phyloP scores from a whole-genome alignment of 2,797 vertebrate genomes.

The Malacoraja senta region DNA sequence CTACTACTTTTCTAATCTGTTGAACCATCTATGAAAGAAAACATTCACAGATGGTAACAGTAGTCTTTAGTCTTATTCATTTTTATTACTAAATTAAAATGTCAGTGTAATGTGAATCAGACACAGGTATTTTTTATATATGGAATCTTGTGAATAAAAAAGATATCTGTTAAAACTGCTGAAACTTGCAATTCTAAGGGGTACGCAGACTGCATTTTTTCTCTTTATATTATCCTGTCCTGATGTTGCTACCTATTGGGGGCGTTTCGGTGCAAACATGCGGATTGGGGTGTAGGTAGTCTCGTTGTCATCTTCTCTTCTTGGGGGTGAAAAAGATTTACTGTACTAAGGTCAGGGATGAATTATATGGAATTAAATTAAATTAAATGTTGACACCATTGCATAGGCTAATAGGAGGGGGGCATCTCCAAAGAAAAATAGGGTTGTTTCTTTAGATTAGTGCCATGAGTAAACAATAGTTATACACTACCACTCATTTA shows the following conservation, averaged over 20 bases:
- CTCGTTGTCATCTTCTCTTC: too few species aligned
- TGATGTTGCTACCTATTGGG: too few species aligned
- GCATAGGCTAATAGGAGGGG: not conserved
- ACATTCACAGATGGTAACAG: constrained; percentile 41
- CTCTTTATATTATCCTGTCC: not conserved
- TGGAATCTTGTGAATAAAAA: constrained; percentile 19
- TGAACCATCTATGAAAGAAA: constrained; percentile 42
- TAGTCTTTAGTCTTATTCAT: not conserved
- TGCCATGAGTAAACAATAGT: not conserved
- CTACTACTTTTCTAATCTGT: constrained; percentile 37
- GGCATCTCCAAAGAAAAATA: not conserved
- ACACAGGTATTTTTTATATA: not conserved
- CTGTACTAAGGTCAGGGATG: not conserved
- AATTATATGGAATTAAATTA: not conserved
- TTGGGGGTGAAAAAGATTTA: not conserved
- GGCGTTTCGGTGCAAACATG: too few species aligned
- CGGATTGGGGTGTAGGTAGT: too few species aligned
- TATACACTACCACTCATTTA: not conserved
- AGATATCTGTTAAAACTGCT: not conserved
- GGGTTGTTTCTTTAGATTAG: not conserved
- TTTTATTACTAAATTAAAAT: not conserved
- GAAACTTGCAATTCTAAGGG: not conserved
- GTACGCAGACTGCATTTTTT: not conserved
- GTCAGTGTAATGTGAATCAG: not conserved
- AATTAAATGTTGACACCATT: not conserved